These are phyloP conservation scores for Tetrapedia diversipes DNA, from an alignment of 2,888 invertebrate genomes.

Conservation along the genomic window DNA sequence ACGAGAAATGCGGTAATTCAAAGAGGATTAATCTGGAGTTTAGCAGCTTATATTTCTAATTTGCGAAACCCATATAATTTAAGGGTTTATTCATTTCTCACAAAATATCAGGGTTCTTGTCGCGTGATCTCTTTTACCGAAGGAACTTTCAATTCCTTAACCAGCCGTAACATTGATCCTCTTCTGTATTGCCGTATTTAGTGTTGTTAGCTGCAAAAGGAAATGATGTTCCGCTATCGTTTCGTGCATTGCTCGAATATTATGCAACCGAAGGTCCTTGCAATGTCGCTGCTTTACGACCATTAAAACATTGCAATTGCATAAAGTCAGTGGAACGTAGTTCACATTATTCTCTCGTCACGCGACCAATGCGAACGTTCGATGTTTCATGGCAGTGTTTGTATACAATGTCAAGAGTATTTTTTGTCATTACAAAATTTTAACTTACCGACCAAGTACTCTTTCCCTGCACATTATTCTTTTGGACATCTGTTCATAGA, in stretches of 20 bases:
- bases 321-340: conserved; percentile 29
- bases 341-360: conserved; percentile 28
- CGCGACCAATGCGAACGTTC: background rate
- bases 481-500: too few species aligned
- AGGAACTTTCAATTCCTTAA: conserved; percentile 13
- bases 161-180: background rate
- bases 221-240: conserved; percentile 12
- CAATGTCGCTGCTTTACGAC: conserved; percentile 46
- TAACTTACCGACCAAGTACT: background rate
- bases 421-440: background rate
- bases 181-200: conserved; percentile 9
- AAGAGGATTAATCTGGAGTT: background rate
- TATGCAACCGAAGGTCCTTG: conserved; percentile 53
- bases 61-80: background rate
- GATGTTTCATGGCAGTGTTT: background rate
- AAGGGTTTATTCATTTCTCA: background rate
- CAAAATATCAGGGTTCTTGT: background rate
- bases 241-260: conserved; percentile 25
- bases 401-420: background rate
- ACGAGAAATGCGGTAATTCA: background rate
- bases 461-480: too few species aligned
- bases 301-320: conserved; percentile 43
- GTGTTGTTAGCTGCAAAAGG: conserved; percentile 23
- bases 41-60: background rate
- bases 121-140: background rate